A percentile compares a stretch with the other conserved stretches of the same genome.
Conservation (phyloP, 2,888 invertebrate species). For the Zygogramma bicolorata region DNA sequence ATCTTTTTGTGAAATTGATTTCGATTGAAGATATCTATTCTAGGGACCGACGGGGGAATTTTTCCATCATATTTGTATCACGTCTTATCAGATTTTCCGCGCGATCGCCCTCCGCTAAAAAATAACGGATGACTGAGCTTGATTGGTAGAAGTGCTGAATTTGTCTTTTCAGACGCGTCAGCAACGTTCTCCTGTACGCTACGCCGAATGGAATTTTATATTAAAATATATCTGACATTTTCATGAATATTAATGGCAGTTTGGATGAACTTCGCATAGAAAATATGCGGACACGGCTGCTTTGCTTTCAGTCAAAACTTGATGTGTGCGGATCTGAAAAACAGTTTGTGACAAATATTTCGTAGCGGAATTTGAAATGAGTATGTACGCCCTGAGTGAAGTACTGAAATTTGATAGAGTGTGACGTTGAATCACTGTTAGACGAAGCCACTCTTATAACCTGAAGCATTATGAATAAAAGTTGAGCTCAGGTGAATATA, state of each 20-base stretch:
- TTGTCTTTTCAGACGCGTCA: slow-evolving; percentile 15
- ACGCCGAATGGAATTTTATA: slow-evolving; percentile 6
- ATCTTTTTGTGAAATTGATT: neutral
- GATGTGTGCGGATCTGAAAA: neutral
- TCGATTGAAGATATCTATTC: neutral
- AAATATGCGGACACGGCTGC: neutral
- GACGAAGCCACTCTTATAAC: too few species aligned
- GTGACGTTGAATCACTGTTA: too few species aligned
- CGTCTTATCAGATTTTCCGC: slow-evolving; percentile 12
- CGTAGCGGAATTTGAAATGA: neutral
- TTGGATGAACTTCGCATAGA: neutral
- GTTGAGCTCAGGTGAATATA: too few species aligned
- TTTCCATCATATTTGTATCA: slow-evolving; percentile 8
- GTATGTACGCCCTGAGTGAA: neutral
- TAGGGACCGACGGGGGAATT: neutral
- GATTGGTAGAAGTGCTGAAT: slow-evolving; percentile 21
- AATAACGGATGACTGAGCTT: slow-evolving; percentile 13
- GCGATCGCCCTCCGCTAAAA: slow-evolving; percentile 3
- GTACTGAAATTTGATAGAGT: too few species aligned
- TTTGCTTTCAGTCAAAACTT: neutral
- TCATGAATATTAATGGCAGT: slow-evolving; percentile 17
- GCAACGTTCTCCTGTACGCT: slow-evolving; percentile 1
- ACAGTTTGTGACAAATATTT: neutral
- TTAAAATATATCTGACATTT: neutral
- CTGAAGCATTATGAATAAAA: too few species aligned